These are phyloP conservation scores for Crocuta crocuta DNA, from an alignment of 2,113 vertebrate species.

Conservation along the genomic window DNA sequence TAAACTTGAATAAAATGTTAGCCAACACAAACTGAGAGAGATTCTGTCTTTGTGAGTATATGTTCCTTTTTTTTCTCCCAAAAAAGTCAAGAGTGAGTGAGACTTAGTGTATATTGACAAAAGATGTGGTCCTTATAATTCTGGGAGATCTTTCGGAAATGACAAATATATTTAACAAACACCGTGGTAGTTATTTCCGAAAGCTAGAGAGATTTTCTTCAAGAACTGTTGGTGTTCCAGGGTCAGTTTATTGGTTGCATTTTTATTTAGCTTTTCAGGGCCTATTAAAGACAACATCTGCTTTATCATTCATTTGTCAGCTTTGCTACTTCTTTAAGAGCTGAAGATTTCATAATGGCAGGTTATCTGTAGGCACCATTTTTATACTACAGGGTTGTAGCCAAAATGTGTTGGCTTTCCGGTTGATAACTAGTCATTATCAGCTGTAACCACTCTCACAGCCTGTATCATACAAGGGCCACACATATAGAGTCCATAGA, in stretches of 20 bases:
- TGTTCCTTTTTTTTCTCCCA: not conserved
- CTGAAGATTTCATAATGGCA: not conserved
- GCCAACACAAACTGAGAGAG: not conserved
- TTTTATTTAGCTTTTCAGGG: not conserved
- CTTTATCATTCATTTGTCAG: not conserved
- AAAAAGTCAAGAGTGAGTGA: slow-evolving; percentile 1
- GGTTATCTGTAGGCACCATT: slow-evolving; percentile 52
- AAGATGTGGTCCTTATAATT: not conserved
- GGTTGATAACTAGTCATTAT: slow-evolving; percentile 59
- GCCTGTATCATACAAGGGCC: not conserved
- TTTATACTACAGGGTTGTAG: slow-evolving; percentile 34
- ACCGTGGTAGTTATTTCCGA: not conserved
- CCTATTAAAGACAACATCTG: not conserved
- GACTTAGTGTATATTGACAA: not conserved
- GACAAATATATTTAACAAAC: not conserved
- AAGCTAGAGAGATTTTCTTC: slow-evolving; percentile 30
- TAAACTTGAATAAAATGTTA: not conserved
- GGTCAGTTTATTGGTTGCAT: not conserved
- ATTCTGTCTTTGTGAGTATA: not conserved
- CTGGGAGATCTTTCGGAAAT: not conserved
- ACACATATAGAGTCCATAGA: not conserved
- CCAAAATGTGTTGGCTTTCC: slow-evolving; percentile 52
- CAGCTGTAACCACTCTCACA: slow-evolving; percentile 19
- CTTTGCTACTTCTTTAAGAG: not conserved
- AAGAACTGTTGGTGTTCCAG: not conserved